Evolutionary conservation across 2,888 invertebrate species (phyloP).

Genomic region (Caenorhabditis wallacei): DNA sequence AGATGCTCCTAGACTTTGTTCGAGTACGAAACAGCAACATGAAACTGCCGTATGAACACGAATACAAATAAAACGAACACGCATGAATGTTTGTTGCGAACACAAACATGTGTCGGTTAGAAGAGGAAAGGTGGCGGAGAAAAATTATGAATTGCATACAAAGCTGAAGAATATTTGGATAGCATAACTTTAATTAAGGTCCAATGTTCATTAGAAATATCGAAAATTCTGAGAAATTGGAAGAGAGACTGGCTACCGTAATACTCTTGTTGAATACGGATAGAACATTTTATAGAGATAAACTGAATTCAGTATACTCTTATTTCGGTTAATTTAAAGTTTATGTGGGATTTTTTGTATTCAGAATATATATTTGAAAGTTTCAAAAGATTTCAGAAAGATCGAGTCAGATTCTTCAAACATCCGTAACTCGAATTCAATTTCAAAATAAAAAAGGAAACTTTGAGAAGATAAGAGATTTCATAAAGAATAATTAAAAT

Average conservation of each 20-base stretch:
- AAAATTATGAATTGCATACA: constrained; percentile 42
- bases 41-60: constrained; percentile 56
- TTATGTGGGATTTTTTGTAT: no score
- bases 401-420: no score
- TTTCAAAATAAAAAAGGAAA: no score
- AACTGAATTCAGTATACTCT: no score
- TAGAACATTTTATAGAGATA: no score
- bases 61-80: constrained; percentile 55
- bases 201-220: constrained; percentile 5
- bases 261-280: not conserved
- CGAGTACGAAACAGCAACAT: constrained; percentile 52
- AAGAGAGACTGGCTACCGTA: no score
- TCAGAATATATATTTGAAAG: no score
- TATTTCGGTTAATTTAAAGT: no score
- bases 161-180: constrained; percentile 6
- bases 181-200: constrained; percentile 11
- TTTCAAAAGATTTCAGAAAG: no score
- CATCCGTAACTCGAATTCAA: no score
- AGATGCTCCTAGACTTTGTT: constrained; percentile 7
- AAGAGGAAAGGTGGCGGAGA: constrained; percentile 34
- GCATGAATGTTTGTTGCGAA: constrained; percentile 59
- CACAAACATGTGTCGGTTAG: constrained; percentile 45
- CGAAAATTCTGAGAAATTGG: not conserved
- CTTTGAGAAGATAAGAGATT: no score
- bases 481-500: not conserved